Conservation (phyloP, 2,797 vertebrate species). For the Lutra lutra region DNA sequence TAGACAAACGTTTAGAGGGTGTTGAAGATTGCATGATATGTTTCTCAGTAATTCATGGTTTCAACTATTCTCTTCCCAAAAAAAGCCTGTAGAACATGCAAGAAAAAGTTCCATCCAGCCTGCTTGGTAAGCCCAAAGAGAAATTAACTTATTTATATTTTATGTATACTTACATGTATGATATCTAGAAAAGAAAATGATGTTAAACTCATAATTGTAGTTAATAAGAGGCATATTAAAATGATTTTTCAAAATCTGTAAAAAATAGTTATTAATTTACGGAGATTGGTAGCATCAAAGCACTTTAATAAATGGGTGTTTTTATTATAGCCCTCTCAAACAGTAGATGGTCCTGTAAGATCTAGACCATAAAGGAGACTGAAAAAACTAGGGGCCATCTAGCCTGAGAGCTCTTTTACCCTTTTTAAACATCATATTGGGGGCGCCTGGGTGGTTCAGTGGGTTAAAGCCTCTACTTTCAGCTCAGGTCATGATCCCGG, state of each 20-base stretch:
- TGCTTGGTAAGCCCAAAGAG: slow-evolving; percentile 92
- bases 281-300: background rate
- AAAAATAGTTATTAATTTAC: slow-evolving; percentile 1
- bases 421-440: background rate
- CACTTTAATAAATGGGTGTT: background rate
- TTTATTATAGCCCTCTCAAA: background rate
- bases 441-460: no score
- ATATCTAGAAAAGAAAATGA: background rate
- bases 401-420: background rate
- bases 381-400: background rate
- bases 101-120: slow-evolving; percentile 98
- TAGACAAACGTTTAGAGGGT: slow-evolving; percentile 98
- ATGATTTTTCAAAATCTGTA: slow-evolving; percentile 18
- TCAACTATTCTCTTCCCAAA: slow-evolving; percentile 98
- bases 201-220: background rate
- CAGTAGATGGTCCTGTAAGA: background rate
- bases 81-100: slow-evolving; percentile 98
- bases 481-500: no score
- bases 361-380: background rate
- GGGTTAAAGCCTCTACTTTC: no score
- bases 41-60: slow-evolving; percentile 98
- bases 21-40: slow-evolving; percentile 99
- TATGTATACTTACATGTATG: background rate
- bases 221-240: background rate
- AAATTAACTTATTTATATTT: slow-evolving; percentile 7